Base-by-base conservation (phyloP, 1,140 invertebrate species). In the Meloidogyne hapla region DNA sequence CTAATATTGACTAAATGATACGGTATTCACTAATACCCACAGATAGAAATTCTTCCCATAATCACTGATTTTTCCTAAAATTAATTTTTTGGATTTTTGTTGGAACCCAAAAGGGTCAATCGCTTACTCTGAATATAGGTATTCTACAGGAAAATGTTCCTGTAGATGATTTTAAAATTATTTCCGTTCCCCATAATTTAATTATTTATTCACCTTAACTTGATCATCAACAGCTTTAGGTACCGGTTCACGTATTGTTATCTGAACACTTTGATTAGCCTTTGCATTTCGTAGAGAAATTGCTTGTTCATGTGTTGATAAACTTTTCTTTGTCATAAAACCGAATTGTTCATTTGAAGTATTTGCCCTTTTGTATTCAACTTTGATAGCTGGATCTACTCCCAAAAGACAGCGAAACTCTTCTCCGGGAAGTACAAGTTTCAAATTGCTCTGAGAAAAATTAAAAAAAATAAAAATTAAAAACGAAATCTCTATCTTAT, bases 331-430 rank as follows among this genome's bases (percentile, higher is more conserved):
- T 62, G 81, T 69, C 78, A 88, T 74, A 70, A 84, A 71, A 74
- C 85, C 83, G 62, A 72, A 76, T 81, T 80, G 75, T 79, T 81
- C 48, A 78, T 76, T 61, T 81, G 71, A 67, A 71, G 86, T 67
- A 85, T 86, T 26, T 80, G 79, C 74, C n/a, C 88, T 88, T 75
- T 88, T 88, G 79, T 89, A 89, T 10, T 76, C 81, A 8, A 89
- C 83, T 73, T 86, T 86, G 26, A 90, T 77, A 9, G 86, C 77
- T 9, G 83, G 83, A 74, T 90, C 89, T 21, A 88, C 77, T 25
- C 89, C 89, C 48, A 89, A 78, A 10, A 88, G 85, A 80, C 88
- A 89, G 15, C 82, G 74, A 75, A 89, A 89, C 70, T 89, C 88
- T 79, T 89, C 88, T 67, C 82, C 81, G 2, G 89, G 88, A 33